Evolutionary conservation across 2,113 vertebrate genomes (phyloP).

Genomic region (Cyphomyrus discorhynchus): DNA sequence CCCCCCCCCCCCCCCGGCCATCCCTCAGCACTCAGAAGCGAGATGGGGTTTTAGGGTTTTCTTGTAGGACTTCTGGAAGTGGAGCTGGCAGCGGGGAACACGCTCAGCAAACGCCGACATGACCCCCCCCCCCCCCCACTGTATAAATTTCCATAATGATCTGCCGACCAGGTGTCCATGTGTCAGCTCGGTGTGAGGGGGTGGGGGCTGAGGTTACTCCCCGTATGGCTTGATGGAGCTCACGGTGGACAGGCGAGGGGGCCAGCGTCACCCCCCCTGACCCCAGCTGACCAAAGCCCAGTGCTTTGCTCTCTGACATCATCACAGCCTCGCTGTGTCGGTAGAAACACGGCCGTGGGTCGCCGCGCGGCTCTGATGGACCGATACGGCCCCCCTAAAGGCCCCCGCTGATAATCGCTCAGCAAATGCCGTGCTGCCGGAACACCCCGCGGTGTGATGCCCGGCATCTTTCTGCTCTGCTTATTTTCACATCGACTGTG

Average conservation of each 20-base stretch:
- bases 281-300: neutral
- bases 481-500: neutral
- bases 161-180: neutral
- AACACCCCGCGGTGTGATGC: neutral
- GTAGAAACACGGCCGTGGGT: neutral
- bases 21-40: neutral
- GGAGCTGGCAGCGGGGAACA: neutral
- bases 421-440: neutral
- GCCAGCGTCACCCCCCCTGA: neutral
- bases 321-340: neutral
- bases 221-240: neutral
- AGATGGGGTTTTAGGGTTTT: neutral
- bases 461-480: neutral
- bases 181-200: neutral
- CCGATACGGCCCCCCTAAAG: neutral
- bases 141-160: slow-evolving; percentile 11
- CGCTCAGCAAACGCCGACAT: neutral
- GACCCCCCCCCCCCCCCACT: neutral
- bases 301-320: neutral
- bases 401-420: neutral
- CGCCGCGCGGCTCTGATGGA: neutral
- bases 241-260: neutral
- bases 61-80: neutral
- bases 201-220: neutral
- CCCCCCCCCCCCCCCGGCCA: neutral